Base-by-base conservation (phyloP, 2,888 invertebrate genomes). In the Archips crataeganus region DNA sequence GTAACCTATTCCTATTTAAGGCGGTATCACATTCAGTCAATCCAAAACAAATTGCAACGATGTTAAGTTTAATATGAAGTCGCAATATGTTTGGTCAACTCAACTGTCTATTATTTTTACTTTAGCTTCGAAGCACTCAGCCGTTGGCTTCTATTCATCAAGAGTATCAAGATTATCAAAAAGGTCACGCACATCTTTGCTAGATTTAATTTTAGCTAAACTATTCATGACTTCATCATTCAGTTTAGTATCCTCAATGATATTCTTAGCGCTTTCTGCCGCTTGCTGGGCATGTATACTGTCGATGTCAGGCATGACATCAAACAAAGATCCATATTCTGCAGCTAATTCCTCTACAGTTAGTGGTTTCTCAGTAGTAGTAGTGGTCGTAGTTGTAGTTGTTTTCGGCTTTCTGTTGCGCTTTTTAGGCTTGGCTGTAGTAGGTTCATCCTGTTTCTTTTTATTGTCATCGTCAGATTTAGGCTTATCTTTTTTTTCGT, bases 171-270 rank as follows among this genome's bases (percentile, higher is more conserved):
- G 75, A 70, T 81, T 74, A 67, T 81, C 82, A 74, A 85, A 85
- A 10, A 84, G 76, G 68, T 79, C 79, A 2, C 68, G 70, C 11
- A 77, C 79, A 3, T 70, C 61, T 63, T 71, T 68, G 34, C 23
- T 65, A 0, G 64, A 49, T 3, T 62, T 45, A 10, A 72, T 34
- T 10, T 54, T 36, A n/a, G 36, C 63, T 59, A 73, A 64, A 11
- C 74, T 74, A n/a, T 74, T 65, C 32, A 68, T 57, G 51, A 75
- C 69, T 60, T 36, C 70, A 36, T 83, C 80, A 2, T 84, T 76
- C 63, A 79, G 71, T 78, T 82, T 77, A 70, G 86, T 87, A 1
- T 83, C 82, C 76, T 80, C 78, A 8, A 91, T 83, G 2, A 90
- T 75, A 54, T 80, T 79, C 32, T 77, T 79, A 2, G 87, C 87